Conservation (phyloP, 1,140 invertebrate genomes). For the Chlorops oryzae region DNA sequence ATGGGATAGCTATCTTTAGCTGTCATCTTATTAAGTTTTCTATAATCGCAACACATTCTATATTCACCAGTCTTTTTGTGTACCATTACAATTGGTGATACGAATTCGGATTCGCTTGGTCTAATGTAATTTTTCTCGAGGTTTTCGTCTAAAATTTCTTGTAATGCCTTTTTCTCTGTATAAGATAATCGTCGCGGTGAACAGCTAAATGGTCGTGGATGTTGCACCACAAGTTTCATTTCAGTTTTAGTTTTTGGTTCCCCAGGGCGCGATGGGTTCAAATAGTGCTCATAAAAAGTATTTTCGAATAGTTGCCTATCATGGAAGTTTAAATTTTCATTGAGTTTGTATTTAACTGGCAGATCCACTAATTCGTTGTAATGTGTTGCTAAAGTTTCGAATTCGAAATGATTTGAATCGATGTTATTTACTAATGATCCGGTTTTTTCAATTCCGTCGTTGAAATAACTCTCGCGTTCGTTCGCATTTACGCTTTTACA, state of each 20-base stretch:
- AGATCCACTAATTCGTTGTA: too few species aligned
- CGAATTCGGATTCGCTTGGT: conserved; percentile 29
- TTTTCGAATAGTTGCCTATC: background rate
- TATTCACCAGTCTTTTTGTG: conserved; percentile 26
- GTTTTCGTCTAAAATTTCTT: conserved; percentile 25
- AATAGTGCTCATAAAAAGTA: conserved; percentile 3
- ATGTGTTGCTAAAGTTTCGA: too few species aligned
- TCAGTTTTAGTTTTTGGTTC: conserved; percentile 7
- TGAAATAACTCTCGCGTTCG: too few species aligned
- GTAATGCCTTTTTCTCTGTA: conserved; percentile 19
- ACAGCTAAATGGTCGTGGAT: conserved; percentile 19
- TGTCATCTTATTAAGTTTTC: conserved; percentile 23
- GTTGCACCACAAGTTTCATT: conserved; percentile 14
- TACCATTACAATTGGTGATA: conserved; percentile 31
- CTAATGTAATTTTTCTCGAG: conserved; percentile 23
- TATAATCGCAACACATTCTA: conserved; percentile 27
- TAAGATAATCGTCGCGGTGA: conserved; percentile 21
- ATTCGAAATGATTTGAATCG: too few species aligned
- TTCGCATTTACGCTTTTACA: too few species aligned
- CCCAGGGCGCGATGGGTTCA: background rate
- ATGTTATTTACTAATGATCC: too few species aligned
- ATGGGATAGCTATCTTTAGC: conserved; percentile 30
- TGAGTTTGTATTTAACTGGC: too few species aligned
- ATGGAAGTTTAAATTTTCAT: too few species aligned
- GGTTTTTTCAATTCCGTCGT: too few species aligned